These are phyloP conservation scores for Proisotoma minuta DNA, from an alignment of 2,888 invertebrate species.

Conservation along the genomic window DNA sequence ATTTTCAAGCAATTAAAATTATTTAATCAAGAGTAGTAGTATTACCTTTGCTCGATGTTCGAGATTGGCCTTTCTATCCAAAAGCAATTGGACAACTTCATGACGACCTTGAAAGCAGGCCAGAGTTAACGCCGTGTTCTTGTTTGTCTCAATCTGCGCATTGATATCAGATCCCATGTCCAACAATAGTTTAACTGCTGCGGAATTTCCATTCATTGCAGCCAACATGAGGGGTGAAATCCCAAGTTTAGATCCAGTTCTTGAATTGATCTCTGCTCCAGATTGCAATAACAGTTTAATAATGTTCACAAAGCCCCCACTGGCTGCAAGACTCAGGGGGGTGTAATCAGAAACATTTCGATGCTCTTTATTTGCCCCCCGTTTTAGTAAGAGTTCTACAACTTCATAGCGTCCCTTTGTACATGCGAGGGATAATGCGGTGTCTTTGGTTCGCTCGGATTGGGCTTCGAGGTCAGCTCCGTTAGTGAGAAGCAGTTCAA, in stretches of 20 bases:
- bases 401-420: constrained; percentile 95
- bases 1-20: background rate
- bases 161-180: constrained; percentile 99
- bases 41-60: constrained; percentile 92
- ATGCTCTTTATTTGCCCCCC: constrained; percentile 94
- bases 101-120: constrained; percentile 99
- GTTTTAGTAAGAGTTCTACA: constrained; percentile 80
- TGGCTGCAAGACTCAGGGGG: constrained; percentile 95
- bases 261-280: constrained; percentile 97
- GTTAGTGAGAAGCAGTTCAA: constrained; percentile 86
- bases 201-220: constrained; percentile 53
- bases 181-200: constrained; percentile 86
- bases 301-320: constrained; percentile 97
- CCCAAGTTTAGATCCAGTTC: constrained; percentile 92
- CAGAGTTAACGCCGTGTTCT: constrained; percentile 95
- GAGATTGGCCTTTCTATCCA: constrained; percentile 96
- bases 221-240: constrained; percentile 95
- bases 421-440: constrained; percentile 93
- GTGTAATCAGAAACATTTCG: constrained; percentile 99
- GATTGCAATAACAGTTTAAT: constrained; percentile 87
- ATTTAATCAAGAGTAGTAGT: background rate
- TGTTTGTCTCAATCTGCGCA: constrained; percentile 98
- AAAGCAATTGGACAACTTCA: constrained; percentile 91
- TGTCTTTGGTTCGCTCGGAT: constrained; percentile 98
- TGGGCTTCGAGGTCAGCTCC: constrained; percentile 98